Evolutionary conservation across 2,888 invertebrate species (phyloP).

Genomic region (Petrolisthes manimaculis): DNA sequence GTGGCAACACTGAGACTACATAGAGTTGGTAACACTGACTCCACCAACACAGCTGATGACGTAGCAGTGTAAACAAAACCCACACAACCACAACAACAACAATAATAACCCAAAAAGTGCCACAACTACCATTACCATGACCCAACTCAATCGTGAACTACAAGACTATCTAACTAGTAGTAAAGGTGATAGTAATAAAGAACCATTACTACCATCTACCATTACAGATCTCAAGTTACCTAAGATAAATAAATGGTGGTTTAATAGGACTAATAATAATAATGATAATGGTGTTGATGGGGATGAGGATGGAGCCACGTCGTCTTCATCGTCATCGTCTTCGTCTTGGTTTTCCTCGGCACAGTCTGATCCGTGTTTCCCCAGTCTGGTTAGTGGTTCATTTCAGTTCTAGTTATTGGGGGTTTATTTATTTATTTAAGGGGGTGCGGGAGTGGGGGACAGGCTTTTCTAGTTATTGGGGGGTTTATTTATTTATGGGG

Average conservation of each 20-base stretch:
- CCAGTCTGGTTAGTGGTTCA: constrained; percentile 56
- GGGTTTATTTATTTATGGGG: no score
- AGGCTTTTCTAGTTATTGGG: no score
- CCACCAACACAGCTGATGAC: no score
- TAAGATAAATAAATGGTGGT: constrained; percentile 51
- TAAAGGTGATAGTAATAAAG: constrained; percentile 45
- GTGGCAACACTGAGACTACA: no score
- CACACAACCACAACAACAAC: constrained; percentile 19
- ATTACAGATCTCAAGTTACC: constrained; percentile 55
- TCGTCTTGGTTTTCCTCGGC: constrained; percentile 61
- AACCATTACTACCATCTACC: constrained; percentile 48
- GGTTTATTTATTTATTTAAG: no score
- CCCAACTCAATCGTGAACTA: constrained; percentile 58
- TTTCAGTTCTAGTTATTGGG: no score
- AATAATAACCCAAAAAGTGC: no score
- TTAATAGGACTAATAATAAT: background rate
- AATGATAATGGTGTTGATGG: constrained; percentile 11
- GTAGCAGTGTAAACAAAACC: no score
- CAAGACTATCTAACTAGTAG: constrained; percentile 58
- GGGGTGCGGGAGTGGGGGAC: no score
- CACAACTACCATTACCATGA: constrained; percentile 41
- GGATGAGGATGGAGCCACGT: constrained; percentile 29
- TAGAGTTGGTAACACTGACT: no score
- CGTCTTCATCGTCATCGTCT: constrained; percentile 15
- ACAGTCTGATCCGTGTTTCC: constrained; percentile 50